Percentiles rank a stretch among this genome's conserved stretches.
phyloP scores from a whole-genome alignment of 2,797 vertebrate genomes.

The Trematomus bernacchii region DNA sequence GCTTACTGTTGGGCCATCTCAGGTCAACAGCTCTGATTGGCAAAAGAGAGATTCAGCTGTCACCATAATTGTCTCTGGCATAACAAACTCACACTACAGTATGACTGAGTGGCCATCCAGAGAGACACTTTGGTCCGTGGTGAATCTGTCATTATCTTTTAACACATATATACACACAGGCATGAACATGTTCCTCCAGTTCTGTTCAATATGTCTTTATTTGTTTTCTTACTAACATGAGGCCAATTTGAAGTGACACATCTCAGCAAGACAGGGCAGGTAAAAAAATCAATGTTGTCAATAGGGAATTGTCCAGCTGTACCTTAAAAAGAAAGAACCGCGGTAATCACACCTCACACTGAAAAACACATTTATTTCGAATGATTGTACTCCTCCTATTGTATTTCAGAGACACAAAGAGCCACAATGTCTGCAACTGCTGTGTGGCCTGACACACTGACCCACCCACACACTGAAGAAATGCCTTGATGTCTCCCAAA shows the following conservation, averaged over 20 bases:
- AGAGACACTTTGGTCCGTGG: neutral
- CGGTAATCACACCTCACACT: conserved; percentile 15
- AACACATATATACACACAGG: conserved; percentile 1
- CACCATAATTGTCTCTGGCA: conserved; percentile 32
- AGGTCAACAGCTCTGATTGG: conserved; percentile 53
- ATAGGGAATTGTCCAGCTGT: neutral
- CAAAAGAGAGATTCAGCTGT: conserved; percentile 49
- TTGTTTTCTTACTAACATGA: neutral
- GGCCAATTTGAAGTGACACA: neutral
- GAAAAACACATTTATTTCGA: conserved; percentile 20
- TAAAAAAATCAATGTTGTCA: neutral
- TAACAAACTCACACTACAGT: conserved; percentile 35
- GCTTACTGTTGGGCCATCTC: conserved; percentile 29
- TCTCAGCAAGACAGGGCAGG: neutral
- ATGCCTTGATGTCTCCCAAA: conserved; percentile 15
- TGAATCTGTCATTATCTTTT: conserved; percentile 13
- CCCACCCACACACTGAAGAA: conserved; percentile 9
- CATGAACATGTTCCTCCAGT: neutral
- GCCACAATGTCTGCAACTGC: neutral
- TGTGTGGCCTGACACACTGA: conserved; percentile 25
- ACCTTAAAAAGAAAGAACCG: conserved; percentile 16
- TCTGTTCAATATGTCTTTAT: conserved; percentile 3
- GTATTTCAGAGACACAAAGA: conserved; percentile 26
- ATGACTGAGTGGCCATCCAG: neutral
- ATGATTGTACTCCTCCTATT: conserved; percentile 12